Conservation (phyloP, 2,113 vertebrate genomes). For the Python bivittatus region DNA sequence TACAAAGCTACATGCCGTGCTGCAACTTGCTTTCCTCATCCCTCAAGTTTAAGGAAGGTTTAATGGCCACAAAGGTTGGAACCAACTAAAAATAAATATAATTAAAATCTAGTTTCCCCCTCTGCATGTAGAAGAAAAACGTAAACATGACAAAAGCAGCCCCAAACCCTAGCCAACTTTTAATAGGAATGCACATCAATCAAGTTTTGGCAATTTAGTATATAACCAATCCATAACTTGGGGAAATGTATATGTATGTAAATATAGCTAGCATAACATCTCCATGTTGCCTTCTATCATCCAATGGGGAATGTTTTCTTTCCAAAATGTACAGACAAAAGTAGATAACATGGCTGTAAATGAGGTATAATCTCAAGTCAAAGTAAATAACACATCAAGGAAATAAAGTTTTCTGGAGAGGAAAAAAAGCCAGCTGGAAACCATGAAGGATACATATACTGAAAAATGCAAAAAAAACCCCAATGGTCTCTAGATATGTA, state of each 20-base stretch:
- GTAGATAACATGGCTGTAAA: not conserved
- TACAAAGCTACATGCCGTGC: not conserved
- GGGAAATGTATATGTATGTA: not conserved
- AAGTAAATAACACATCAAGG: not conserved
- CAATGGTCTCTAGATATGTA: too few species aligned
- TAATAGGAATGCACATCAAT: slow-evolving; percentile 50
- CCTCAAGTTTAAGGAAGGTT: slow-evolving; percentile 44
- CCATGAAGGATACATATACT: not conserved
- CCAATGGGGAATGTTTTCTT: not conserved
- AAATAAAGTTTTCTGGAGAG: not conserved
- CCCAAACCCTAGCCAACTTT: slow-evolving; percentile 51
- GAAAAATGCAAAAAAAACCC: not conserved
- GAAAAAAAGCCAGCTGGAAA: not conserved
- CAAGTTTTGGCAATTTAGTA: slow-evolving; percentile 18
- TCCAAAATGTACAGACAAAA: not conserved
- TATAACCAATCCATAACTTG: not conserved
- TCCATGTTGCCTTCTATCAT: not conserved
- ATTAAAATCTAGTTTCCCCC: slow-evolving; percentile 51
- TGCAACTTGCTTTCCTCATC: not conserved
- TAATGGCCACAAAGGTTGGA: slow-evolving; percentile 40
- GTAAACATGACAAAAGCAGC: slow-evolving; percentile 38
- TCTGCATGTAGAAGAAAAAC: slow-evolving; percentile 32
- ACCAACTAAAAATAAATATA: slow-evolving; percentile 62
- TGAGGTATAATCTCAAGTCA: not conserved
- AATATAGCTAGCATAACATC: not conserved